phyloP scores from a whole-genome alignment of 2,888 invertebrate genomes.

The Petrolisthes manimaculis region DNA sequence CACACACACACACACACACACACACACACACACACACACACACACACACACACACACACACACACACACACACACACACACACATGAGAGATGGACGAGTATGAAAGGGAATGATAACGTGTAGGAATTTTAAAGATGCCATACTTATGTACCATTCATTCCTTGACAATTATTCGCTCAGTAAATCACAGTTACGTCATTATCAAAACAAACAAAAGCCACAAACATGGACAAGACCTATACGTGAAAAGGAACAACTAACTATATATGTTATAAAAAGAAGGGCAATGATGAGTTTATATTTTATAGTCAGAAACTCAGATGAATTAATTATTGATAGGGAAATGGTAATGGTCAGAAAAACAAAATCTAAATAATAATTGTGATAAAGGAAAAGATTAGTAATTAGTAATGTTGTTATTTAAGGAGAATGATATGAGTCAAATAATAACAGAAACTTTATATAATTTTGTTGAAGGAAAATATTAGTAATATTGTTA shows the following conservation, averaged over 20 bases:
- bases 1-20: constrained; percentile 6
- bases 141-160: too few species aligned
- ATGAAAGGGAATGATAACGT: too few species aligned
- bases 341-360: not conserved
- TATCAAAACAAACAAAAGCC: too few species aligned
- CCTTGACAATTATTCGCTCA: too few species aligned
- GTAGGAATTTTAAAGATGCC: too few species aligned
- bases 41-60: constrained; percentile 20
- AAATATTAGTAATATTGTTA: not conserved
- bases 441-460: not conserved
- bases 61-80: constrained; percentile 22
- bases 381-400: not conserved
- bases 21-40: constrained; percentile 19
- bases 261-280: not conserved
- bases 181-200: too few species aligned
- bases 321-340: not conserved
- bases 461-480: not conserved
- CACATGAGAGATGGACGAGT: not conserved
- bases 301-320: not conserved
- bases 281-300: not conserved
- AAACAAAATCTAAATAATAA: not conserved
- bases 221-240: too few species aligned
- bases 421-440: not conserved
- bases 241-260: too few species aligned
- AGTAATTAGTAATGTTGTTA: not conserved